Conservation (phyloP, 2,888 invertebrate genomes). For the Megamerina dolium region DNA sequence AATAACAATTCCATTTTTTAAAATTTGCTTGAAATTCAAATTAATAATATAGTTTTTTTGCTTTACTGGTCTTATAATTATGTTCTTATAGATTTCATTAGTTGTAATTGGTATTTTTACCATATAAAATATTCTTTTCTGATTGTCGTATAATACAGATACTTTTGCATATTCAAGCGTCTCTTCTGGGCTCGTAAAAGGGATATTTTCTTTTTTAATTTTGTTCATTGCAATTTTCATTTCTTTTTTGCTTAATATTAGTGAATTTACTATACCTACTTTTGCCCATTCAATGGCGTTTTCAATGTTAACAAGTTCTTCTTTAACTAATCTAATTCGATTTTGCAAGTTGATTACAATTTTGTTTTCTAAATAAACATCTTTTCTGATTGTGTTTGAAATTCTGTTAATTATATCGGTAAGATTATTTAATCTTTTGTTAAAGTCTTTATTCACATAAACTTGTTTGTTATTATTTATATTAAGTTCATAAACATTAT, state of each 20-base stretch:
- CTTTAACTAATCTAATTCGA: conserved; percentile 8
- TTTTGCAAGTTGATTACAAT: conserved; percentile 11
- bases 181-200: conserved; percentile 6
- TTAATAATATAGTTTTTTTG: background rate
- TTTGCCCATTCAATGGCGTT: conserved; percentile 4
- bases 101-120: conserved; percentile 1
- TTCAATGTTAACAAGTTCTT: conserved; percentile 5
- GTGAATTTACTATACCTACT: conserved; percentile 5
- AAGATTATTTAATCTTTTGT: conserved; percentile 9
- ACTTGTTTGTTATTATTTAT: conserved; percentile 12
- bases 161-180: conserved; percentile 4
- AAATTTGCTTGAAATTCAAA: conserved; percentile 7
- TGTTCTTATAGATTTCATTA: conserved; percentile 5
- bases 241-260: conserved; percentile 7
- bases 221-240: conserved; percentile 3
- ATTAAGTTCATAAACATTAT: conserved; percentile 8
- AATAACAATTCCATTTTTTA: conserved; percentile 2
- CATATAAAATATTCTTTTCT: conserved; percentile 4
- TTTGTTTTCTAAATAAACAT: conserved; percentile 10
- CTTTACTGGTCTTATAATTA: conserved; percentile 8
- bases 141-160: conserved; percentile 1
- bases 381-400: conserved; percentile 2
- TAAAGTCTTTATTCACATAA: conserved; percentile 9
- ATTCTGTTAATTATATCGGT: background rate
- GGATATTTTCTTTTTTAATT: conserved; percentile 2